Conservation (phyloP, 2,113 vertebrate species). For the Cyanoderma ruficeps region DNA sequence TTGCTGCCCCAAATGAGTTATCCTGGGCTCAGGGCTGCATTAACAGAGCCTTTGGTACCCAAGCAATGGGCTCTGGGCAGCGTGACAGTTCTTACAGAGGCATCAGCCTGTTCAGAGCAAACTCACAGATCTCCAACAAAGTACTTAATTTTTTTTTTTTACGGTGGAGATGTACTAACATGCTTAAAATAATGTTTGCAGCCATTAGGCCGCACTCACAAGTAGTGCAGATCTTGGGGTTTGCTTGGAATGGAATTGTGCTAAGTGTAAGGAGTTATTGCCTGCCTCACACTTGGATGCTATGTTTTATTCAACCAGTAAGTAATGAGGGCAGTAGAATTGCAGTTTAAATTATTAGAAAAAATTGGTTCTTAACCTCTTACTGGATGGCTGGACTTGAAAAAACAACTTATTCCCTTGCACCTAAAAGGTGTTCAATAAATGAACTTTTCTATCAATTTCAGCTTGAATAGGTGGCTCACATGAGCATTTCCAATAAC, state of each 20-base stretch:
- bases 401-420: background rate
- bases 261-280: background rate
- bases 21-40: background rate
- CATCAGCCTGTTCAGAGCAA: background rate
- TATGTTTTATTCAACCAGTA: background rate
- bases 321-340: conserved; percentile 1
- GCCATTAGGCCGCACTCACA: background rate
- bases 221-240: background rate
- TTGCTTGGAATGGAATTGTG: background rate
- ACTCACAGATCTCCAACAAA: background rate
- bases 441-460: background rate
- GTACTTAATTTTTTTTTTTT: background rate
- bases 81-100: background rate
- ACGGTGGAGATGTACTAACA: background rate
- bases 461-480: background rate
- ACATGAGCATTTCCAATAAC: background rate
- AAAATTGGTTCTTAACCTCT: background rate
- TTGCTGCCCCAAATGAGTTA: background rate
- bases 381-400: background rate
- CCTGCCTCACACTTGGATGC: background rate
- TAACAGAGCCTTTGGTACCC: background rate
- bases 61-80: background rate
- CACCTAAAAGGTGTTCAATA: background rate
- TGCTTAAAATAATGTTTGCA: background rate
- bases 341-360: background rate